A percentile compares a stretch with the other conserved stretches of the same genome.
Conservation (phyloP, 2,888 invertebrate genomes). For the Rhagonycha lutea region DNA sequence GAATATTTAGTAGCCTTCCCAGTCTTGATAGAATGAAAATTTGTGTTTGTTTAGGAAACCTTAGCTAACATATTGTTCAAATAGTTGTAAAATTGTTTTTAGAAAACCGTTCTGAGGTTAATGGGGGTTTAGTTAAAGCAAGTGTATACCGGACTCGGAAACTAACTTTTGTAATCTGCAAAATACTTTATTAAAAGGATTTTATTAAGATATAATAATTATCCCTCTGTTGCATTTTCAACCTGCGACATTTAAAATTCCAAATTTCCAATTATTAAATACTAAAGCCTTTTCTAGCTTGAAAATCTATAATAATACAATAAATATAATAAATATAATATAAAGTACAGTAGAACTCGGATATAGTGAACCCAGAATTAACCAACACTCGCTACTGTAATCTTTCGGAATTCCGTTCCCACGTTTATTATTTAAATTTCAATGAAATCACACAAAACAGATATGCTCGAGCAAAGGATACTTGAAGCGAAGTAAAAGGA, state of each 20-base stretch:
- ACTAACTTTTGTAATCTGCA: conserved; percentile 4
- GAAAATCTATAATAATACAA: background rate
- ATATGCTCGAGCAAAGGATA: no score
- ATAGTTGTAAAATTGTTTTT: conserved; percentile 24
- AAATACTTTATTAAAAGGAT: background rate
- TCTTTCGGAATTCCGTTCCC: no score
- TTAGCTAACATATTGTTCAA: conserved; percentile 18
- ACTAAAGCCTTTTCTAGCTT: background rate
- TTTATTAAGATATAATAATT: background rate
- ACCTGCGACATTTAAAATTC: background rate
- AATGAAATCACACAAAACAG: no score
- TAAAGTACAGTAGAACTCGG: no score
- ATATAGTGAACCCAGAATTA: no score
- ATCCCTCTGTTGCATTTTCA: background rate
- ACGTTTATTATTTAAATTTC: no score
- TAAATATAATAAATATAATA: no score
- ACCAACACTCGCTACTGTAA: no score
- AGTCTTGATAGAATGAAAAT: conserved; percentile 12
- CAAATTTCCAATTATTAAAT: background rate
- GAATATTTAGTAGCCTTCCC: conserved; percentile 23
- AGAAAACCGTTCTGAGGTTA: conserved; percentile 17
- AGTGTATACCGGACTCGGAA: conserved; percentile 12
- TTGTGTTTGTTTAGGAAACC: conserved; percentile 19
- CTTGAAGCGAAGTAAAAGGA: no score
- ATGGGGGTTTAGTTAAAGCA: conserved; percentile 12